Evolutionary conservation across 2,113 vertebrate genomes (phyloP), one percentile per base, ranked within the genome.

Genomic region (Carassius gibelio): DNA sequence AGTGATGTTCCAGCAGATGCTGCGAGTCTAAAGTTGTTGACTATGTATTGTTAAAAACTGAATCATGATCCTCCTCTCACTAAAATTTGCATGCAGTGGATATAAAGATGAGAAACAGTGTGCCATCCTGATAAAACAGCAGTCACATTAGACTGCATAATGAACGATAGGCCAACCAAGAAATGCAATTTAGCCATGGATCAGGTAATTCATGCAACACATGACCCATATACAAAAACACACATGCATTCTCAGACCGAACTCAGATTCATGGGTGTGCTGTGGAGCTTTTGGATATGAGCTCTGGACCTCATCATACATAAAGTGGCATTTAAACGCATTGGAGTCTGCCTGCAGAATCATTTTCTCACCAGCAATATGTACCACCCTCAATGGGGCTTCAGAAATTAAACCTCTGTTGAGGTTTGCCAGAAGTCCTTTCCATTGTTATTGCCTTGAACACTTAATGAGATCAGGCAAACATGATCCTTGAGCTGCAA

Each of bases 381-480:
- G 8, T 48, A 23, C 61, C 38, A 76, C 64, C 52, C 82, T 64
- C 15, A 64, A 30, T 23, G 57, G 72, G 62, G 15, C 50, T 42
- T 55, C 13, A 30, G 5, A 62, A 74, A 83, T 61, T 61, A 75
- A 55, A 30, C 30, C 30, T 61, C 52, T 83, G 50, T 8, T 3
- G 69, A 55, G 50, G 69, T 78, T 71, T 68, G 45, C 69, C 85
- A 75, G 66, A 61, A 78, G 50, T 71, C 57, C 81, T 57, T 50
- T 78, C 48, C 69, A n/a, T 9, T 34, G 8, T 64, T 48, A 81
- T 84, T 81, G 48, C 68, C 76, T 55, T 21, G 26, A 79, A 84
- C 59, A 23, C 34, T 71, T 85, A 81, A 85, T 76, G 83, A 85
- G 83, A 19, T 17, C 14, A 21, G 8, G 48, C 69, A 87, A 81